These are phyloP conservation scores for Drosophila jambulina DNA, from an alignment of 1,140 invertebrate species.

Conservation along the genomic window DNA sequence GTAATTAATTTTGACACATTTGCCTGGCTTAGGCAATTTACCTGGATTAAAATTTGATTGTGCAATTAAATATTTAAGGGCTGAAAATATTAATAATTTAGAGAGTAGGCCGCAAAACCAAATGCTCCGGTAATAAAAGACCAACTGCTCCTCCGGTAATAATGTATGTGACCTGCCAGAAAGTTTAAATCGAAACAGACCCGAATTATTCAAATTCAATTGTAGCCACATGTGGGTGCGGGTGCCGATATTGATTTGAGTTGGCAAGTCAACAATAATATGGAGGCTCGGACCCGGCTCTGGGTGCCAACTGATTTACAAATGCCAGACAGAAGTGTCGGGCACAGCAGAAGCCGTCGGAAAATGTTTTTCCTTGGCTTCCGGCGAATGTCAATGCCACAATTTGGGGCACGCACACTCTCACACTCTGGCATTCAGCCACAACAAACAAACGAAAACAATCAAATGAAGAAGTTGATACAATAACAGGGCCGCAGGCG, in stretches of 20 bases:
- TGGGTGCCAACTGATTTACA: constrained; percentile 48
- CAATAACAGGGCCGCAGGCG: constrained; percentile 32
- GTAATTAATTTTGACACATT: constrained; percentile 48
- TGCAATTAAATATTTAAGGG: constrained; percentile 27
- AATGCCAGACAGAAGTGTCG: constrained; percentile 60
- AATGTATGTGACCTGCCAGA: constrained; percentile 14
- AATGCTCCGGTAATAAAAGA: neutral
- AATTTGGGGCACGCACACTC: constrained; percentile 62
- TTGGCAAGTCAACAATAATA: constrained; percentile 48
- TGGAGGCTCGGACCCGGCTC: constrained; percentile 17
- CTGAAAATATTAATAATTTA: constrained; percentile 16
- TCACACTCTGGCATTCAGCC: constrained; percentile 1
- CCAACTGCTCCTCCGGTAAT: neutral
- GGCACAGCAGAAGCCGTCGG: constrained; percentile 65
- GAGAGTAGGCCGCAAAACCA: too few species aligned
- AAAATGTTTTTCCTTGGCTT: constrained; percentile 79
- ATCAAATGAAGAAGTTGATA: constrained; percentile 52
- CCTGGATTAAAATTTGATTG: constrained; percentile 3
- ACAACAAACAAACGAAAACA: constrained; percentile 37
- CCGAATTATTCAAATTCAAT: constrained; percentile 37
- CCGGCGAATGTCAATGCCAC: constrained; percentile 80
- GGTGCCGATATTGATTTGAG: constrained; percentile 39
- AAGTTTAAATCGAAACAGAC: constrained; percentile 33
- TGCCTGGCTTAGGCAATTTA: neutral
- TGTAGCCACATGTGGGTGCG: constrained; percentile 20